phyloP scores from a whole-genome alignment of 2,888 invertebrate species.

The Drosophila macrothrix region DNA sequence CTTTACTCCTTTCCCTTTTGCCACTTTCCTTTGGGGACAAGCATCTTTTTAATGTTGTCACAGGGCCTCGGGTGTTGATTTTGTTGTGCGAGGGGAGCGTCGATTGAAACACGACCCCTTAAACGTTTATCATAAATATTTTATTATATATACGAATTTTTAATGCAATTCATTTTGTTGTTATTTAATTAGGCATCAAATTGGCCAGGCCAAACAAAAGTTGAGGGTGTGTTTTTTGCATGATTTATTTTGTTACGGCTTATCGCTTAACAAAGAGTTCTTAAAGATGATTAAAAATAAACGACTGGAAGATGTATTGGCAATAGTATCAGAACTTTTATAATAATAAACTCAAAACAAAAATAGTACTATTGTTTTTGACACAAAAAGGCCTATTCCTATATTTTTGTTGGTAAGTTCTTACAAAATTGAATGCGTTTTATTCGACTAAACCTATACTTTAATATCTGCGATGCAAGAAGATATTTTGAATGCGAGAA shows the following conservation, averaged over 20 bases:
- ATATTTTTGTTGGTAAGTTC: background rate
- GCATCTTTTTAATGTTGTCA: slow-evolving; percentile 27
- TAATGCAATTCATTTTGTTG: slow-evolving; percentile 48
- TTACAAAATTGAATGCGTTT: accelerated
- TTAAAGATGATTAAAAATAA: background rate
- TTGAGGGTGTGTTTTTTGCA: slow-evolving; percentile 1
- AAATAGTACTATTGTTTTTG: background rate
- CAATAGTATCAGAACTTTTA: background rate
- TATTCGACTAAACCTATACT: accelerated
- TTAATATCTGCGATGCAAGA: background rate
- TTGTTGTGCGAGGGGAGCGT: slow-evolving; percentile 20
- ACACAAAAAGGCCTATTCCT: background rate
- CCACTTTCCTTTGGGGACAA: background rate
- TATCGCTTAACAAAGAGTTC: background rate
- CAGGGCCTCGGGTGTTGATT: slow-evolving; percentile 18
- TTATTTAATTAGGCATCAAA: slow-evolving; percentile 54
- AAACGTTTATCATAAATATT: slow-evolving; percentile 77
- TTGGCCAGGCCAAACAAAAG: slow-evolving; percentile 35
- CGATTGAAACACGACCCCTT: slow-evolving; percentile 63
- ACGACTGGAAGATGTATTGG: background rate
- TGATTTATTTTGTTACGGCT: background rate
- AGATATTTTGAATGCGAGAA: background rate
- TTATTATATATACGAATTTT: slow-evolving; percentile 58
- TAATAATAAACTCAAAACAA: background rate
- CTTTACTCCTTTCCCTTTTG: background rate